Base-by-base conservation (phyloP, 2,797 vertebrate species). In the Chaetodon trifasciatus region DNA sequence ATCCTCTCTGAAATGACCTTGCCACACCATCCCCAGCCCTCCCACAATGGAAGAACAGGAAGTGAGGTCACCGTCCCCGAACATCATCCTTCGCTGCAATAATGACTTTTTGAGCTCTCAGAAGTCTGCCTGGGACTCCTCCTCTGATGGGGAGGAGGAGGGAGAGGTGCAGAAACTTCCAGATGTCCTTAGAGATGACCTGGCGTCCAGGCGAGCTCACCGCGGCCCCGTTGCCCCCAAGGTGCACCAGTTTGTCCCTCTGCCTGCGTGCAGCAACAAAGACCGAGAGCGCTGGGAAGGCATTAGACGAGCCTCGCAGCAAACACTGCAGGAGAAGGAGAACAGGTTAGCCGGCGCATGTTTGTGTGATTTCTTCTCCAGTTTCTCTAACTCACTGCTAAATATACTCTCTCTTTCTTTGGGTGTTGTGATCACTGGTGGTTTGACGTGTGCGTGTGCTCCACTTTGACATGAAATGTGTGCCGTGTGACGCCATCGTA, bases 141-240 rank as follows among this genome's bases (percentile, higher is more conserved):
- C 85, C 47, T 96, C 96, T 0, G 92, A 94, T 0, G 93, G 86
- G 1, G 95, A 95, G 35, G 94, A 93, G 8, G 93, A 95, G 17
- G 95, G 95, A 44, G 95, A 94, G 52, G 87, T 57, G 1, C 85
- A 68, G 61, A 96, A 92, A 83, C 71, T 98, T 73, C 98, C 98
- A 0, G 97, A 99, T 79, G 95, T 99, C 56, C 96, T 93, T 74
- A 97, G 92, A 89, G 98, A 99, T 49, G 98, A 99, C 84, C 95
- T 99, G 83, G 98, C 98, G 0, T 95, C 95, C 62, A 89, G 96
- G 35, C 92, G 93, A 66, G 93, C 89, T 11, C 87, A 81, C 19
- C 93, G 87, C 5, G 83, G 85, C 53, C 66, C 91, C 0, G 35
- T 67, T 0, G 79, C 86, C 74, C 82, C 94, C 72, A 94, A 62